These are phyloP conservation scores for Neodon shergylaensis DNA, from an alignment of 2,113 vertebrate species.

Conservation along the genomic window DNA sequence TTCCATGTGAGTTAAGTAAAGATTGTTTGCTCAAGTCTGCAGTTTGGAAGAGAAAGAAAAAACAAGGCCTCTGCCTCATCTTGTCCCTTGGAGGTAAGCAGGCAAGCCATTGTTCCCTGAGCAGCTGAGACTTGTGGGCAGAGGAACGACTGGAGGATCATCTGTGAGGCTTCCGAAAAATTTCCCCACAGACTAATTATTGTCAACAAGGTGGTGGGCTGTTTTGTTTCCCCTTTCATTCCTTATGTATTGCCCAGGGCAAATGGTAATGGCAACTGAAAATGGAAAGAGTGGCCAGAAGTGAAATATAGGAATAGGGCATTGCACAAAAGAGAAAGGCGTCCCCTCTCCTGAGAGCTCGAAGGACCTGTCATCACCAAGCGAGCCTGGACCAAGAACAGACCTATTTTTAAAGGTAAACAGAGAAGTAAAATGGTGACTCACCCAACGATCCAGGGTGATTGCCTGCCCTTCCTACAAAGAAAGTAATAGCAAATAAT, in stretches of 20 bases:
- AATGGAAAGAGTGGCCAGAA: conserved; percentile 63
- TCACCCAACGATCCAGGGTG: background rate
- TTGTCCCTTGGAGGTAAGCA: conserved; percentile 69
- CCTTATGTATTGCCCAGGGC: conserved; percentile 67
- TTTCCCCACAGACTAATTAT: conserved; percentile 58
- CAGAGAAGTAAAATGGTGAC: conserved; percentile 22
- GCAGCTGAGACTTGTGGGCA: conserved; percentile 62
- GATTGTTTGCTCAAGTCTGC: conserved; percentile 80
- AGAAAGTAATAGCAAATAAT: conserved; percentile 10
- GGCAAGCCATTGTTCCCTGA: conserved; percentile 63
- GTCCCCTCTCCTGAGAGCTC: conserved; percentile 19
- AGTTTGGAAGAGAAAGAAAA: conserved; percentile 67
- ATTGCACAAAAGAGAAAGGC: conserved; percentile 31
- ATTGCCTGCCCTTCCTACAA: background rate
- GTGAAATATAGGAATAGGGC: conserved; percentile 31
- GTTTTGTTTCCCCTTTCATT: conserved; percentile 64
- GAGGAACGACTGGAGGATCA: conserved; percentile 57
- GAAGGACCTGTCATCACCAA: conserved; percentile 32
- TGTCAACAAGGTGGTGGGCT: conserved; percentile 40
- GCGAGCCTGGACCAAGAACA: background rate
- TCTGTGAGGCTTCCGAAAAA: conserved; percentile 65
- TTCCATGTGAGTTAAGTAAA: conserved; percentile 79
- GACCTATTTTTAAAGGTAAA: conserved; percentile 62
- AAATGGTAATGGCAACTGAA: conserved; percentile 54
- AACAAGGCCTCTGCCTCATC: conserved; percentile 72